A percentile compares a stretch with the other conserved stretches of the same genome.
Conservation (phyloP, 1,140 invertebrate genomes). For the Drosophila kanapiae region DNA sequence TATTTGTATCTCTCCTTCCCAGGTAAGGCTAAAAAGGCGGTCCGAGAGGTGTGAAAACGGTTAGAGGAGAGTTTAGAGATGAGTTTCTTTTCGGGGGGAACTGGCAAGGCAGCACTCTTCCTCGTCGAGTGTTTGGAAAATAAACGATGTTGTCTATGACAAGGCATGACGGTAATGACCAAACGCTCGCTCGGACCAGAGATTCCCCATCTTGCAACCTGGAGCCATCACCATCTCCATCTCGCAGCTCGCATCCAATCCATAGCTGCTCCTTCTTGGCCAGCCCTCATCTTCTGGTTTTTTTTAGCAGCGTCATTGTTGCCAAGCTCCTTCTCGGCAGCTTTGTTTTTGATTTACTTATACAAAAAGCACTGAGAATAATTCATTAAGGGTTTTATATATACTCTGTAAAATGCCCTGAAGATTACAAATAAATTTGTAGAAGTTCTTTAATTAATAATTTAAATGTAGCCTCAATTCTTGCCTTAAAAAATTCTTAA, state of each 20-base stretch:
- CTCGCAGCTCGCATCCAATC: not conserved
- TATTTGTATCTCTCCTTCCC: not conserved
- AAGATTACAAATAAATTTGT: no score
- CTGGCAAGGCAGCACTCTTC: not conserved
- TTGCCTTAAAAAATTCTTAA: not conserved
- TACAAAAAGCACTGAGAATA: constrained; percentile 20
- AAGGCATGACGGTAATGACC: constrained; percentile 83
- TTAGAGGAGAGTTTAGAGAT: constrained; percentile 21
- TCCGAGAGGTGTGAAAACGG: constrained; percentile 73
- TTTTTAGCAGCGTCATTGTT: constrained; percentile 73
- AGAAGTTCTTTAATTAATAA: not conserved
- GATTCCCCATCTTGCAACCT: constrained; percentile 15
- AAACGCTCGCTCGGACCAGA: constrained; percentile 16
- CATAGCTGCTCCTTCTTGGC: constrained; percentile 25
- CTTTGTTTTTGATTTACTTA: constrained; percentile 41
- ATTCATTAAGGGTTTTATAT: not conserved
- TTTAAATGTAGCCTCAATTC: not conserved
- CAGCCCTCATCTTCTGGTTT: constrained; percentile 48
- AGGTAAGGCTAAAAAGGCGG: constrained; percentile 9
- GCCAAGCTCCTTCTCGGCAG: constrained; percentile 45
- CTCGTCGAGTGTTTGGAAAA: constrained; percentile 60
- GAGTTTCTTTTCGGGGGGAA: not conserved
- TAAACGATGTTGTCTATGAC: constrained; percentile 83
- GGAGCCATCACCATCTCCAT: constrained; percentile 13
- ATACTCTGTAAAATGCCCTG: not conserved